Evolutionary conservation across 92 coral and sea anemone genomes (phyloP), one percentile per base, ranked within the genome.

Genomic region (Galaxea fascicularis): DNA sequence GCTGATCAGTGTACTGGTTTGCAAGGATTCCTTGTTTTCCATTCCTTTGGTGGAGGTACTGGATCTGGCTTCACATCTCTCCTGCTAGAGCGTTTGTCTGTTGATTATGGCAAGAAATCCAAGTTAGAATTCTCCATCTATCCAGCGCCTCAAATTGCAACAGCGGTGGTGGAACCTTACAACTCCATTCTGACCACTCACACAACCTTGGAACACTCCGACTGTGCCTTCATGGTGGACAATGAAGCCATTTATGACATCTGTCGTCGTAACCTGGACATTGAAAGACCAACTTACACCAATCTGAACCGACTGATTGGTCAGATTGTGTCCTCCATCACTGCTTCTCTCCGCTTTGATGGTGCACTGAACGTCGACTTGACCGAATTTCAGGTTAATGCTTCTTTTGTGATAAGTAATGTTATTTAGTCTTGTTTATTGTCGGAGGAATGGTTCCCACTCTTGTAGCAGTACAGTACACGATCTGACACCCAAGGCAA

Each of bases 181-280:
- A 94, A 94, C 95, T 94, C 98, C 64, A 84, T 94, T 69, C 82
- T 94, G 90, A 92, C 98, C 63, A 95, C 96, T 77, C 98, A 93
- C 88, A 95, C 96, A 47, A 95, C 98, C 64, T 87, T 95, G 77
- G 98, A 95, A 80, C 98, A 93, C 86, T 95, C 98, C 18, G 98
- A 95, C 92, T 95, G 98, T 68, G 95, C 96, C 85, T 95, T 95
- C 86, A 95, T 95, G 98, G 98, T 95, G 20, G 98, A 95, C 90
- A 95, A 95, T 65, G 98, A 95, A 90, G 98, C 98, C 80, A 95
- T 95, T 84, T 95, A 93, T 74, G 98, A 95, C 57, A 95, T 95
- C 84, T 95, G 98, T 22, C 98, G 96, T 25, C 89, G 96, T 13
- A 93, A 93, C 87, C 82, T 94, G 53, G 95, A 94, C 91, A 94